phyloP scores from a whole-genome alignment of 2,113 vertebrate genomes.

The Mastomys natalensis region DNA sequence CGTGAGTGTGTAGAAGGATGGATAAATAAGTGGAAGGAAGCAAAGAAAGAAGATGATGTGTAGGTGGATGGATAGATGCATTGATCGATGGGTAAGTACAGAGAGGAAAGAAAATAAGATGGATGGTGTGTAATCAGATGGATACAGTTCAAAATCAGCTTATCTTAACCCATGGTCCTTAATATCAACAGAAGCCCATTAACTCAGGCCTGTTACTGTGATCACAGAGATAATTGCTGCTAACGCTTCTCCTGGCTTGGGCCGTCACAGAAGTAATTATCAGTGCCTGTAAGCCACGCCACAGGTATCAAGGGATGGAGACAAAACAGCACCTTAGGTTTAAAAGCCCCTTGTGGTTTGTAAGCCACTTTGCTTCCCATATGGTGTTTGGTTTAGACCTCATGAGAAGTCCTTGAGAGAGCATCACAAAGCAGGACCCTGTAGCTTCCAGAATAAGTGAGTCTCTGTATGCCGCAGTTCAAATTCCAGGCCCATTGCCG shows the following conservation, averaged over 20 bases:
- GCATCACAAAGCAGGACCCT: not conserved
- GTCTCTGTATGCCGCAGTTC: conserved; percentile 11
- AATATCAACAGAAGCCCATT: not conserved
- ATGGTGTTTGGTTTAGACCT: not conserved
- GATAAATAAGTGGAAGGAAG: not conserved
- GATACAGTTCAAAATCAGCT: not conserved
- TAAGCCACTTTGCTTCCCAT: conserved; percentile 23
- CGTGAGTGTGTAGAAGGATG: rapidly evolving
- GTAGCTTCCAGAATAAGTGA: not conserved
- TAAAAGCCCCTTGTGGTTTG: conserved; percentile 40
- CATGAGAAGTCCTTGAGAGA: not conserved
- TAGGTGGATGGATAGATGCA: rapidly evolving
- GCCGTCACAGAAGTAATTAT: conserved; percentile 50
- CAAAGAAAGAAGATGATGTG: not conserved
- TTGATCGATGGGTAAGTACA: not conserved
- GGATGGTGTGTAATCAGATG: not conserved
- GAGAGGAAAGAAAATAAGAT: not conserved
- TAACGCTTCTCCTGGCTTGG: not conserved
- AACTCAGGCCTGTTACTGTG: conserved; percentile 1
- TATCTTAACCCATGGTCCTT: conserved; percentile 25
- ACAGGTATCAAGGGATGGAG: conserved; percentile 28
- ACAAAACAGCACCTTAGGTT: conserved; percentile 36
- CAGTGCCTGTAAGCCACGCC: conserved; percentile 12
- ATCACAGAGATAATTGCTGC: conserved; percentile 48
- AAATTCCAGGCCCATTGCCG: not conserved